These are phyloP conservation scores for Haemorhous mexicanus DNA, from an alignment of 2,113 vertebrate species.

Conservation along the genomic window DNA sequence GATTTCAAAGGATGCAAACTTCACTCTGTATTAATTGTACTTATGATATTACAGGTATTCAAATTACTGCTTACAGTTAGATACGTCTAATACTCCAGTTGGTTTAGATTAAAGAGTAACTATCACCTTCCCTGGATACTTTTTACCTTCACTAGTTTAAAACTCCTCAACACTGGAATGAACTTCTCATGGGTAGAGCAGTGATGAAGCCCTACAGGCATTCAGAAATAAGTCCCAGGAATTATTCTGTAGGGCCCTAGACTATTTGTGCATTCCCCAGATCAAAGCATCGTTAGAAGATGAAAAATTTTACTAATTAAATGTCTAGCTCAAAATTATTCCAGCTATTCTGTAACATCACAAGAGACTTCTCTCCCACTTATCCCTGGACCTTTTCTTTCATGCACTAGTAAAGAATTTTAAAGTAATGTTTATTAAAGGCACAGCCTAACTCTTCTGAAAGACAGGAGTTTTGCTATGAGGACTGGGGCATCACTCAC, in stretches of 20 bases:
- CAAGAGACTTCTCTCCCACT: not conserved
- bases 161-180: not conserved
- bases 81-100: not conserved
- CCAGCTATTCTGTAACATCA: not conserved
- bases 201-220: not conserved
- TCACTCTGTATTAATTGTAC: not conserved
- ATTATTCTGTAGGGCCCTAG: not conserved
- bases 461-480: not conserved
- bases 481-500: not conserved
- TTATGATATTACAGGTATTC: not conserved
- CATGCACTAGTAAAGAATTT: not conserved
- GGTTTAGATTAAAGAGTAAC: not conserved
- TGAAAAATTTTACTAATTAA: not conserved
- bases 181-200: not conserved
- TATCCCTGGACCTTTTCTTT: not conserved
- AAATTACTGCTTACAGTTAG: not conserved
- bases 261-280: not conserved
- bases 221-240: not conserved
- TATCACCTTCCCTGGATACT: not conserved
- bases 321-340: not conserved
- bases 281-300: conserved; percentile 22
- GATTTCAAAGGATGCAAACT: not conserved
- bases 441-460: not conserved
- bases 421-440: not conserved
- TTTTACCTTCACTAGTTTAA: not conserved